Conservation (phyloP, 2,113 vertebrate genomes). For the Rhegmatorhina hoffmannsi region DNA sequence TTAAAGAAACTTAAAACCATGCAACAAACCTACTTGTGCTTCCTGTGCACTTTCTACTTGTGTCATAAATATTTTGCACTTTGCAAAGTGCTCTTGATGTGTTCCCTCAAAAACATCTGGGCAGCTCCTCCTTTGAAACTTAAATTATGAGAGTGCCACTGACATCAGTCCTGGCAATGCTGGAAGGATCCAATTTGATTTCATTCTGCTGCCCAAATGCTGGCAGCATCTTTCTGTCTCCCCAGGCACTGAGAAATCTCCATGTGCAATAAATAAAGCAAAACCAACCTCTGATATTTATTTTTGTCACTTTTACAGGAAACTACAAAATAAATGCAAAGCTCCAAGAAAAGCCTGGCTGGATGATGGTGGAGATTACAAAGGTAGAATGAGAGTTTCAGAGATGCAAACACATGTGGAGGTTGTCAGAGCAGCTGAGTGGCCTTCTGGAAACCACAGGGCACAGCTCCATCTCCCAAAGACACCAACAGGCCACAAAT, state of each 20-base stretch:
- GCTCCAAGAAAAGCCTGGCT: not conserved
- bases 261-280: not conserved
- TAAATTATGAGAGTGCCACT: not conserved
- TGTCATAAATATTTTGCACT: not conserved
- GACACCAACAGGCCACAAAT: not conserved
- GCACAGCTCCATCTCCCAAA: not conserved
- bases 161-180: not conserved
- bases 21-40: accelerated
- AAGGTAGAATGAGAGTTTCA: not conserved
- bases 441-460: not conserved
- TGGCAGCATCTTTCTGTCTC: not conserved
- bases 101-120: not conserved
- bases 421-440: not conserved
- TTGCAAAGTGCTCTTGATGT: not conserved
- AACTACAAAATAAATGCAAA: not conserved
- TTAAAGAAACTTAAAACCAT: accelerated
- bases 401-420: not conserved
- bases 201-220: not conserved
- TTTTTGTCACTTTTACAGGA: not conserved
- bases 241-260: not conserved
- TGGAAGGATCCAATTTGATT: not conserved
- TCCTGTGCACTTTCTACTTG: not conserved
- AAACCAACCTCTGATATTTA: not conserved
- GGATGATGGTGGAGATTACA: not conserved
- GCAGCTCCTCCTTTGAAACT: not conserved